Evolutionary conservation across 2,888 invertebrate genomes (phyloP).

Genomic region (Protula sp.): DNA sequence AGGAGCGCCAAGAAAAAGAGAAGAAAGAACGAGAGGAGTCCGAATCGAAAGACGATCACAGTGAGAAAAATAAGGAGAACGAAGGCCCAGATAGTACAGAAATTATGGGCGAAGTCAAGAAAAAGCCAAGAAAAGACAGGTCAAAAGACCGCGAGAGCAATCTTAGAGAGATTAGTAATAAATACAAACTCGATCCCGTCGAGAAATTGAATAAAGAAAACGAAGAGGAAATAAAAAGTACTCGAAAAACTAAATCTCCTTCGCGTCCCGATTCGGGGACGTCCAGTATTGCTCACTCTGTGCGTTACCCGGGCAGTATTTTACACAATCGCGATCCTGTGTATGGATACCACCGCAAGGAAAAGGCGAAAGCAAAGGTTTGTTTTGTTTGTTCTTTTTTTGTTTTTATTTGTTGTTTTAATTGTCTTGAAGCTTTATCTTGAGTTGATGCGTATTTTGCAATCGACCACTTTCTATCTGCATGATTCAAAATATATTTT

Average conservation of each 20-base stretch:
- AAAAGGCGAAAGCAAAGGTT: constrained; percentile 1
- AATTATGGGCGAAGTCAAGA: background rate
- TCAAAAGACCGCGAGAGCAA: background rate
- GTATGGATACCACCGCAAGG: constrained; percentile 7
- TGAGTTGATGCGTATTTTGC: too few species aligned
- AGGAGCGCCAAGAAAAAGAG: background rate
- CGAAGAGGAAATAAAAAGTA: background rate
- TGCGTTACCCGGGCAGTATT: constrained; percentile 9
- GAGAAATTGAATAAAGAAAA: background rate
- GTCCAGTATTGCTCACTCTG: background rate
- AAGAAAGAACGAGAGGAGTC: background rate
- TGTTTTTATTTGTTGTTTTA: too few species aligned
- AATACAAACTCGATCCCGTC: background rate
- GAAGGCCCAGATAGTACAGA: background rate
- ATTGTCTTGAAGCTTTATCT: too few species aligned
- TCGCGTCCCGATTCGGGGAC: background rate
- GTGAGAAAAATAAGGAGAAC: background rate
- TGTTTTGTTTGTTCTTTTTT: too few species aligned
- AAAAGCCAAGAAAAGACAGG: background rate
- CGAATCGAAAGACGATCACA: background rate
- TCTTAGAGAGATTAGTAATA: background rate
- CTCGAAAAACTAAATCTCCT: background rate
- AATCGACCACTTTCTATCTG: too few species aligned
- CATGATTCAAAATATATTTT: too few species aligned
- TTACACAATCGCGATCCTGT: constrained; percentile 7